Percentiles rank a stretch among this genome's conserved stretches.
Conservation (phyloP, 2,888 invertebrate genomes). For the Mimas tiliae region DNA sequence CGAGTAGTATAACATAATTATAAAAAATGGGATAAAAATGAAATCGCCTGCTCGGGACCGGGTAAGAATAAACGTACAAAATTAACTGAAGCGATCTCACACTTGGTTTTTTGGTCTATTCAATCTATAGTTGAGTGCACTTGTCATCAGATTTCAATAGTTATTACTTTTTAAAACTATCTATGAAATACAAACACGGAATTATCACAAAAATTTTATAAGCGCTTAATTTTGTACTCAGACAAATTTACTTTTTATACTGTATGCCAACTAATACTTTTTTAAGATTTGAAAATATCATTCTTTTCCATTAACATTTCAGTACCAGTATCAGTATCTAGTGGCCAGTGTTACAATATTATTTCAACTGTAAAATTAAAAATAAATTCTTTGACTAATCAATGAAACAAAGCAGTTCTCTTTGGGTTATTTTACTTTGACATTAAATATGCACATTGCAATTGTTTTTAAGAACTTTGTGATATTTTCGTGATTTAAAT, state of each 20-base stretch:
- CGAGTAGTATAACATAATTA: conserved; percentile 66
- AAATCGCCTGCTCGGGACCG: conserved; percentile 75
- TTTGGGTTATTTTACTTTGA: too few species aligned
- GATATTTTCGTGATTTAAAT: conserved; percentile 8
- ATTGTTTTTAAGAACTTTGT: not conserved
- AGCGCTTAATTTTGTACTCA: not conserved
- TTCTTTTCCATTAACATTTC: too few species aligned
- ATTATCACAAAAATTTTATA: not conserved
- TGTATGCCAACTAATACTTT: too few species aligned
- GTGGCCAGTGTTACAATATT: too few species aligned
- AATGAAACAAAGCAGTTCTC: too few species aligned
- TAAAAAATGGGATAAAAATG: conserved; percentile 59
- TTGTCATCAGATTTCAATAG: conserved; percentile 25
- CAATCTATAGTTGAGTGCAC: conserved; percentile 5
- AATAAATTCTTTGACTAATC: too few species aligned
- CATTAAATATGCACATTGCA: too few species aligned
- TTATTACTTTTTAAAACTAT: conserved; percentile 25
- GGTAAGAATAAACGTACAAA: conserved; percentile 68
- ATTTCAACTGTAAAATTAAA: too few species aligned
- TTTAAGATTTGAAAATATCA: too few species aligned
- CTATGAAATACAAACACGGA: not conserved
- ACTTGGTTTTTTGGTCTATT: conserved; percentile 14
- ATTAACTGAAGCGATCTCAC: conserved; percentile 48
- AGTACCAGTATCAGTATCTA: too few species aligned
- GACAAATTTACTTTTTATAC: too few species aligned